These are phyloP conservation scores for Eupelmus urozonus DNA, from an alignment of 2,888 invertebrate genomes.

Conservation along the genomic window DNA sequence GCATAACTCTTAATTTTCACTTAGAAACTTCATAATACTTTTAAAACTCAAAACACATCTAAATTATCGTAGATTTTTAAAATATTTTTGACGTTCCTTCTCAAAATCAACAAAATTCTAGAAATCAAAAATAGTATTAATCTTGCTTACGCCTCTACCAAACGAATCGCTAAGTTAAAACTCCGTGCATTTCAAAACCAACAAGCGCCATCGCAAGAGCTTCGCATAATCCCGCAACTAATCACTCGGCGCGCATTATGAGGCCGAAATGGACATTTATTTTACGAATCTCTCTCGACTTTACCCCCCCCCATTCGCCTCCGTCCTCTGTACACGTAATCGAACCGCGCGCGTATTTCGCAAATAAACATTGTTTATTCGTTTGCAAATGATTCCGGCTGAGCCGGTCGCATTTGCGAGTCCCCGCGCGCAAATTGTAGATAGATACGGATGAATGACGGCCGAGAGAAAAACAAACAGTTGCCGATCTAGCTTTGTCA, in stretches of 20 bases:
- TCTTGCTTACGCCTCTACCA: no score
- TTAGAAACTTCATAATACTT: no score
- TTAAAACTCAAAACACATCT: no score
- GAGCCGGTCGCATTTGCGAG: slow-evolving; percentile 3
- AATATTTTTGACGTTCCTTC: no score
- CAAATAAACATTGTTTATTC: slow-evolving; percentile 48
- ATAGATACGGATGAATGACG: slow-evolving; percentile 33
- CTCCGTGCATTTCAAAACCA: no score
- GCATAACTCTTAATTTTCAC: no score
- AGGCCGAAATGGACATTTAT: slow-evolving; percentile 25
- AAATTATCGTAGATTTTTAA: no score
- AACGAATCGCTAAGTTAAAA: no score
- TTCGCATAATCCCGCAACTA: no score
- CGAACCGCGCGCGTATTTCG: slow-evolving; percentile 19
- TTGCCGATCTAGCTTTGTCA: background rate
- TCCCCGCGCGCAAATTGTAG: slow-evolving; percentile 2
- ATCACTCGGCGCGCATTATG: background rate
- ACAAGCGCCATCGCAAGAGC: no score
- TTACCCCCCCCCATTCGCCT: slow-evolving; percentile 7
- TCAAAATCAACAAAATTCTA: no score
- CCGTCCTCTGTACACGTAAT: slow-evolving; percentile 1
- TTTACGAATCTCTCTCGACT: slow-evolving; percentile 7
- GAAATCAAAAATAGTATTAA: no score
- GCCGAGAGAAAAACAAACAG: slow-evolving; percentile 25
- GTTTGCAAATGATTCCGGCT: slow-evolving; percentile 38